Conservation (phyloP, 1,140 invertebrate genomes). For the Halesus radiatus region DNA sequence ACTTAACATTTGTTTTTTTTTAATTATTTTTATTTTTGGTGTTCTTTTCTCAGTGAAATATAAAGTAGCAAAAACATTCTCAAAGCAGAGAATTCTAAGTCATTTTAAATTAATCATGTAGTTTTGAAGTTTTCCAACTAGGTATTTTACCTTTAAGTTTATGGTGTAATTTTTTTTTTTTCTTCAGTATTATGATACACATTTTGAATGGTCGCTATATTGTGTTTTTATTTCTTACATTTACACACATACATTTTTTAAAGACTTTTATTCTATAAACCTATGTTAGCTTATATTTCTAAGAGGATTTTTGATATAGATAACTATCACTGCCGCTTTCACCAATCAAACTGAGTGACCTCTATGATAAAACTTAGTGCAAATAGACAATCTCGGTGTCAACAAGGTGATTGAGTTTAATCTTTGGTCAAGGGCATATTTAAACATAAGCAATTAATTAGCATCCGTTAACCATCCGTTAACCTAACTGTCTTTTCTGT, state of each 20-base stretch:
- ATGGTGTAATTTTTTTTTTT: slow-evolving; percentile 12
- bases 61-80: neutral
- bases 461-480: too few relatives aligned
- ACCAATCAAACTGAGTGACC: too few relatives aligned
- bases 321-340: neutral
- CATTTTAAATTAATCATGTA: slow-evolving; percentile 25
- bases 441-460: too few relatives aligned
- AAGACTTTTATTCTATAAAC: slow-evolving; percentile 3
- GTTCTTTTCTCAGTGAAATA: neutral
- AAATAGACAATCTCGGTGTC: too few relatives aligned
- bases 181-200: slow-evolving; percentile 18
- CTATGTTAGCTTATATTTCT: too few relatives aligned
- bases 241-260: too few relatives aligned
- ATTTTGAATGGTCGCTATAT: slow-evolving; percentile 33
- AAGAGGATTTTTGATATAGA: too few relatives aligned
- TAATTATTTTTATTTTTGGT: neutral
- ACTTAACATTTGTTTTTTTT: too few relatives aligned
- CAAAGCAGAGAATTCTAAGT: slow-evolving; percentile 23
- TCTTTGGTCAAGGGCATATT: too few relatives aligned
- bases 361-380: neutral
- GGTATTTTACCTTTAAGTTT: slow-evolving; percentile 17
- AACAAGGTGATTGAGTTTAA: too few relatives aligned
- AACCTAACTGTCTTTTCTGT: too few relatives aligned
- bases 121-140: neutral
- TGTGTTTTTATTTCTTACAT: neutral